Conservation (phyloP, 2,888 invertebrate genomes). For the Apocheima hispidaria region DNA sequence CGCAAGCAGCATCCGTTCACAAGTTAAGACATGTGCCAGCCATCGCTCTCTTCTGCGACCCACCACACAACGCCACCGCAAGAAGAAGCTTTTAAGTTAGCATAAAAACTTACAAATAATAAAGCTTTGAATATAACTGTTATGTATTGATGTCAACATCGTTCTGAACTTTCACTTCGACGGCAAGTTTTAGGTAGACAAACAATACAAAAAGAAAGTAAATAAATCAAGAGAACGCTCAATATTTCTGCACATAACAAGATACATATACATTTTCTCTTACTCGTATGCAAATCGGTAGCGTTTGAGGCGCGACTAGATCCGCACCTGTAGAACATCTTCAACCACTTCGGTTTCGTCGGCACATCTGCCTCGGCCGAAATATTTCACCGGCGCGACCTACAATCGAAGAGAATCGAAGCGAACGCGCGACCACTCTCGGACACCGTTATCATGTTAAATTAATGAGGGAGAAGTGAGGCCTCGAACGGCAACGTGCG, state of each 20-base stretch:
- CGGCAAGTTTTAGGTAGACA: constrained; percentile 64
- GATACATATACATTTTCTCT: constrained; percentile 70
- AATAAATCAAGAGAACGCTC: constrained; percentile 69
- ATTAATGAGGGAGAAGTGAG: constrained; percentile 70
- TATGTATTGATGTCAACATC: constrained; percentile 61
- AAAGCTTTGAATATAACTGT: constrained; percentile 51
- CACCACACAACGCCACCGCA: too few relatives aligned
- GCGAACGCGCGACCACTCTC: constrained; percentile 70
- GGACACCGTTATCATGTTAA: constrained; percentile 80
- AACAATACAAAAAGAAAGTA: constrained; percentile 73
- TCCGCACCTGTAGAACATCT: constrained; percentile 25
- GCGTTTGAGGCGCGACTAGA: constrained; percentile 22
- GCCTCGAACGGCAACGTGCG: constrained; percentile 58
- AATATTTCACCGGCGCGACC: constrained; percentile 67
- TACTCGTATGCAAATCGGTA: constrained; percentile 56
- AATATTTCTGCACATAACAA: constrained; percentile 53
- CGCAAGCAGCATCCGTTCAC: too few relatives aligned
- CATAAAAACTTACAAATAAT: too few relatives aligned
- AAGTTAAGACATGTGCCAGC: too few relatives aligned
- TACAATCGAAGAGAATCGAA: constrained; percentile 66
- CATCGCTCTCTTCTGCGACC: too few relatives aligned
- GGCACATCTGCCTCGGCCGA: constrained; percentile 51
- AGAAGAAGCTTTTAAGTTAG: too few relatives aligned
- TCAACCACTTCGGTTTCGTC: constrained; percentile 23
- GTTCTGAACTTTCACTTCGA: constrained; percentile 73